Evolutionary conservation across 2,797 vertebrate species (phyloP).

Genomic region (Labeo calbasu): DNA sequence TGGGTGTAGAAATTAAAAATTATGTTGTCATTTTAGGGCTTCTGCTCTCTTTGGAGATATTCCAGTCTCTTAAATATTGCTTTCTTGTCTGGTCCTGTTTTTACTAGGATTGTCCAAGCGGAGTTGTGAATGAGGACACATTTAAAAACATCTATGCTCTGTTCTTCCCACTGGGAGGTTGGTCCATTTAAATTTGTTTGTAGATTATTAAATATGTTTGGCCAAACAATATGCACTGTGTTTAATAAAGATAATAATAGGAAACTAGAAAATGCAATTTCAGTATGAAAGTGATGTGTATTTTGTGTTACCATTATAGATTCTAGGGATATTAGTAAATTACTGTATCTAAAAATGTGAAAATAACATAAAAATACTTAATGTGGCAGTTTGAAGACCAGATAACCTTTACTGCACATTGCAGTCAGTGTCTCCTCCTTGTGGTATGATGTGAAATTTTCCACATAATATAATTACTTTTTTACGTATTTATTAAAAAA

Average conservation of each 20-base stretch:
- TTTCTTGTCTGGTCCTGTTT: slow-evolving; percentile 38
- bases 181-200: slow-evolving; percentile 62
- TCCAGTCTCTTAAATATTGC: slow-evolving; percentile 21
- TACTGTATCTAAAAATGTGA: not conserved
- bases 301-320: not conserved
- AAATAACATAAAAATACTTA: not conserved
- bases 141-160: slow-evolving; percentile 98
- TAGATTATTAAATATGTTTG: not conserved
- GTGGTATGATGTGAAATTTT: slow-evolving; percentile 19
- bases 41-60: not conserved
- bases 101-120: slow-evolving; percentile 91
- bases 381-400: not conserved
- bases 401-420: not conserved
- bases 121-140: slow-evolving; percentile 94
- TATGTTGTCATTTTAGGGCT: not conserved
- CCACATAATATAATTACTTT: not conserved
- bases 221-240: not conserved
- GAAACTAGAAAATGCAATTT: not conserved
- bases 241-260: not conserved
- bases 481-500: too few species aligned
- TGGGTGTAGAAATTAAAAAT: slow-evolving; percentile 36
- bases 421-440: slow-evolving; percentile 27
- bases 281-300: not conserved
- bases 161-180: slow-evolving; percentile 99
- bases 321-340: not conserved